phyloP scores from a whole-genome alignment of 1,140 invertebrate species.

The Brachionus rubens region DNA sequence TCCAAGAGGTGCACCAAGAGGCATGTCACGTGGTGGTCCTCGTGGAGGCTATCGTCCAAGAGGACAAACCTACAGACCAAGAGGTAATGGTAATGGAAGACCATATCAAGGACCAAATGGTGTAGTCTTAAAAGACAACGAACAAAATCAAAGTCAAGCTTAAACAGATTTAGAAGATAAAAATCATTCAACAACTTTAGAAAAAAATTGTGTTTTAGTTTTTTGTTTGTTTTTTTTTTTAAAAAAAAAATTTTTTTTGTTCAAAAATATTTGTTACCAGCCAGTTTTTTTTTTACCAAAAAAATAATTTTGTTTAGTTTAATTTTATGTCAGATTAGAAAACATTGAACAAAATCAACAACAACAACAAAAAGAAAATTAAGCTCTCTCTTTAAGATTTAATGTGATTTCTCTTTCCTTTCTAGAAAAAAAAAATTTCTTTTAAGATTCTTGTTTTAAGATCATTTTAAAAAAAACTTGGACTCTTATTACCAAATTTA shows the following conservation, averaged over 20 bases:
- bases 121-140: not conserved
- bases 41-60: not conserved
- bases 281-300: no score
- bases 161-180: not conserved
- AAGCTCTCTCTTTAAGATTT: not conserved
- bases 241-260: not conserved
- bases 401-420: not conserved
- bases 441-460: no score
- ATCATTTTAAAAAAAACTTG: no score
- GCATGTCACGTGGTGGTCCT: not conserved
- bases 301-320: not conserved
- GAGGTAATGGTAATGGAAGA: not conserved
- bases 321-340: conserved; percentile 13
- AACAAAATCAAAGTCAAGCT: not conserved
- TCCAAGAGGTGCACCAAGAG: not conserved
- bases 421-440: no score
- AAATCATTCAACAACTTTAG: not conserved
- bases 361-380: not conserved
- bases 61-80: conserved; percentile 28
- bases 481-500: no score
- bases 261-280: not conserved
- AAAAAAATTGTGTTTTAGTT: conserved; percentile 19
- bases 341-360: not conserved
- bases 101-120: not conserved
- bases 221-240: conserved; percentile 29